Base-by-base conservation (phyloP, 2,888 invertebrate species). In the Thalpophila matura region DNA sequence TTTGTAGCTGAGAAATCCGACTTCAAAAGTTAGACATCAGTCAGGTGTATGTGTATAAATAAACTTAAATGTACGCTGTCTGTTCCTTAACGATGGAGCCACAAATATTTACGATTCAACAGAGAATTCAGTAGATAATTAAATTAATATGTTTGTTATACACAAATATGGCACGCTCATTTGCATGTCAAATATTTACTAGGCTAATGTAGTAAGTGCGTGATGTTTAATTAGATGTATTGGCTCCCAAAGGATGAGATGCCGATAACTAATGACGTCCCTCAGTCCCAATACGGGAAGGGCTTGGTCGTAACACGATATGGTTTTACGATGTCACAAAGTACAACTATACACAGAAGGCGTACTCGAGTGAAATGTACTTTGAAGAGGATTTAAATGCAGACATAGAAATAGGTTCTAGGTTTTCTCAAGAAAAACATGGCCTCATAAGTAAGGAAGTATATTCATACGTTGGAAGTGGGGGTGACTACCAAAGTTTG, bases 71-170 rank as follows among this genome's bases (percentile, higher is more conserved):
- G n/a, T n/a, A n/a, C n/a, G n/a, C n/a, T n/a, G n/a, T 24, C 20
- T 29, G 24, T 24, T 18, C 7, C 18, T 33, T 12, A 16, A 31
- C 33, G 50, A 46, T 46, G n/a, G 12, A 54, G 55, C 42, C 47
- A 43, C 33, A 31, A 51, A 38, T 12, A 37, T 67, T 64, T 46
- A 70, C 40, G 35, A 56, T 56, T 47, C 51, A 57, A 45, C 31
- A 12, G 65, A 55, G 65, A 59, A 64, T 58, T 51, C 37, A 70
- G 38, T 64, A n/a, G n/a, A n/a, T n/a, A 70, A 58, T 61, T 62
- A 2, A 74, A 69, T 74, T 56, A 62, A 56, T 62, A 65, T n/a
- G n/a, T 69, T 58, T 53, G 31, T 20, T 45, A 33, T 16, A 60
- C 14, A 45, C 42, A 51, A 46, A 42, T 43, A 49, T 43, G 43